phyloP scores from a whole-genome alignment of 2,888 invertebrate species.

The Temnothorax rugatulus region DNA sequence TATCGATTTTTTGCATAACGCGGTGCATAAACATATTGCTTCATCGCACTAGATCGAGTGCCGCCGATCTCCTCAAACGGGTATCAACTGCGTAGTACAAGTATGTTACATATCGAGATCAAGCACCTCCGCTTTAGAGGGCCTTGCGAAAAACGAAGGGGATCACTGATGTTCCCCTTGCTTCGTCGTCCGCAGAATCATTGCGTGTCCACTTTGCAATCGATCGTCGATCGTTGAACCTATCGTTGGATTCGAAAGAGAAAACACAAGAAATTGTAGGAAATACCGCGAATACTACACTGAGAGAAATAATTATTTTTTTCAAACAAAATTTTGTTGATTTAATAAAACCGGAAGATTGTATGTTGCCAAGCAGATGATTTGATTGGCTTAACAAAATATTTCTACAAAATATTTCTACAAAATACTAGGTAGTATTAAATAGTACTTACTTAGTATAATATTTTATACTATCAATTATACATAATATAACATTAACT shows the following conservation, averaged over 20 bases:
- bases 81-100: conserved; percentile 30
- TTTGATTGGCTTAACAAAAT: no score
- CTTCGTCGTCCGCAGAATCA: not conserved
- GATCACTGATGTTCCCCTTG: not conserved
- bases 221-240: not conserved
- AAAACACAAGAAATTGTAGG: not conserved
- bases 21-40: conserved; percentile 2
- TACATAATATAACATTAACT: no score
- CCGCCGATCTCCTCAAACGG: not conserved
- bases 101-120: not conserved
- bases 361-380: no score
- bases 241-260: not conserved
- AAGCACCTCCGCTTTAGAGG: not conserved
- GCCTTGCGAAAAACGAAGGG: not conserved
- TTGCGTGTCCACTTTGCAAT: not conserved
- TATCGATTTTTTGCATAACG: conserved; percentile 2
- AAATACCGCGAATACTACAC: not conserved
- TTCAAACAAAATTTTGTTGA: no score
- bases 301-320: no score
- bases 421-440: no score
- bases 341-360: no score
- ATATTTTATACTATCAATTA: no score
- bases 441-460: no score
- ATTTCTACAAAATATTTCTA: no score
- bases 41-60: conserved; percentile 19